A percentile compares a stretch with the other conserved stretches of the same genome.
Evolutionary conservation across 2,797 vertebrate genomes (phyloP).

Genomic region (Glyptemys insculpta): DNA sequence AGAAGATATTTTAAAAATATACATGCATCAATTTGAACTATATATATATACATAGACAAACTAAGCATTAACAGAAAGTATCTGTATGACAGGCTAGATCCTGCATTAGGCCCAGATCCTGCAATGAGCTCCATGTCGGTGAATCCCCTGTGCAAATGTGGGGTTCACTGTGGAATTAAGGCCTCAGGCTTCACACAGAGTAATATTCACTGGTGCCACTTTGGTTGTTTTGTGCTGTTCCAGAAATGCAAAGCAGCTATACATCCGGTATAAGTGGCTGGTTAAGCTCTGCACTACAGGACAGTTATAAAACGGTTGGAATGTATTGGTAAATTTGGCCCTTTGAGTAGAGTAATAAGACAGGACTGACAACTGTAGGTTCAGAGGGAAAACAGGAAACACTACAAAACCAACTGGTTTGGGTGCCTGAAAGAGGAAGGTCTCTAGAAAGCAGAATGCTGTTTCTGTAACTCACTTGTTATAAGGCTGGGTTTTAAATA

Average conservation of each 20-base stretch:
- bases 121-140: not conserved
- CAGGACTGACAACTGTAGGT: not conserved
- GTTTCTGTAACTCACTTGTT: constrained; percentile 39
- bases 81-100: not conserved
- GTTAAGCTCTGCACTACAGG: not conserved
- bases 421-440: constrained; percentile 15
- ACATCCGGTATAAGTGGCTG: not conserved
- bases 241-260: not conserved
- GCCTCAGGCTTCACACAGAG: not conserved
- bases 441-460: constrained; percentile 1
- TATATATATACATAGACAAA: not conserved
- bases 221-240: not conserved
- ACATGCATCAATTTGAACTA: not conserved
- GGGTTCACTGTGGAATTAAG: not conserved
- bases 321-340: not conserved
- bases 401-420: not conserved
- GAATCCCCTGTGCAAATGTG: not conserved
- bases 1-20: not conserved
- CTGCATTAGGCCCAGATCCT: not conserved
- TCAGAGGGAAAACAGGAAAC: not conserved
- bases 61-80: not conserved
- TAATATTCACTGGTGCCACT: not conserved
- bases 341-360: not conserved
- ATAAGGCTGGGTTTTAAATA: not conserved
- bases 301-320: not conserved